Conservation (phyloP, 2,113 vertebrate species). For the Pantherophis guttatus region DNA sequence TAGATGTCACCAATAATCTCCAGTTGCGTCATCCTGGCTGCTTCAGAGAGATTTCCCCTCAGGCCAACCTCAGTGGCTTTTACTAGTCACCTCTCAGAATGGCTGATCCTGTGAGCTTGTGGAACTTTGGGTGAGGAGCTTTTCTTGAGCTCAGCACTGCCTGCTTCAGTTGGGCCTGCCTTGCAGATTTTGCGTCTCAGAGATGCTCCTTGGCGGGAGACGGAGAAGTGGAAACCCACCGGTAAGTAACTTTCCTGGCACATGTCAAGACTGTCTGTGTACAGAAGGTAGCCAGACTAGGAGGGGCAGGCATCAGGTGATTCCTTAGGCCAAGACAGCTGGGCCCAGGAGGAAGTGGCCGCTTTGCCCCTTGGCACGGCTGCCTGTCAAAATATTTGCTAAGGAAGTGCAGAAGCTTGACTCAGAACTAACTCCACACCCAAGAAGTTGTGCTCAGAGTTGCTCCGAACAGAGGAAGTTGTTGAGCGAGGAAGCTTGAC, state of each 20-base stretch:
- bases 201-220: background rate
- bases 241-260: background rate
- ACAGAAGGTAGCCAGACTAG: background rate
- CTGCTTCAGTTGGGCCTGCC: too few relatives aligned
- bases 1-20: background rate
- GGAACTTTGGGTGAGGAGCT: background rate
- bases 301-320: background rate
- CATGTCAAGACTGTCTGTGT: too few relatives aligned
- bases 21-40: background rate
- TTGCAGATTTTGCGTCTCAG: background rate
- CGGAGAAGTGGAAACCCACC: too few relatives aligned
- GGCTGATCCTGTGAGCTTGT: background rate
- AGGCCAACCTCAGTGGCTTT: background rate
- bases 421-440: constrained; percentile 28
- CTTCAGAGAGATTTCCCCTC: background rate
- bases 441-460: background rate
- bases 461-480: constrained; percentile 5
- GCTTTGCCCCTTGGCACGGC: constrained; percentile 52
- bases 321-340: background rate
- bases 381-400: constrained; percentile 61
- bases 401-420: constrained; percentile 51
- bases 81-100: background rate
- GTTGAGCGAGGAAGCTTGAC: background rate
- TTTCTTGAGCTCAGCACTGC: background rate
- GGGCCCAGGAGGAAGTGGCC: constrained; percentile 30